Base-by-base conservation (phyloP, 1,140 invertebrate genomes). In the Gryon sp. region DNA sequence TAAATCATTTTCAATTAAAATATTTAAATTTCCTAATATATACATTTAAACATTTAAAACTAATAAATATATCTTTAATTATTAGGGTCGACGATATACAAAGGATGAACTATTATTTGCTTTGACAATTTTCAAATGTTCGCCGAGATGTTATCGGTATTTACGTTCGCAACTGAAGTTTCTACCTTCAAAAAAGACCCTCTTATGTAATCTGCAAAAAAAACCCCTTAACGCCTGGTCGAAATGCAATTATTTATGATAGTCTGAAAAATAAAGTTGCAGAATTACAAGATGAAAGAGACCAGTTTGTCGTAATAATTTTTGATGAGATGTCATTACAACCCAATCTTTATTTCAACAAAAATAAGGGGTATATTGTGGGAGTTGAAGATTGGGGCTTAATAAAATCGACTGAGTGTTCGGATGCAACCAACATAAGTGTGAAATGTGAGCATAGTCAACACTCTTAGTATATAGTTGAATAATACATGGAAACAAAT, bases 351-450 rank as follows among this genome's bases (percentile, higher is more conserved):
- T 52, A 41, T n/a, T 53, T 53, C 6, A 24, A 22, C 16, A 20
- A 53, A 34, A 53, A 12, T 9, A 45, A 30, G n/a, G 62, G 62
- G 1, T 30, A 8, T 8, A 55, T 66, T 11, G 18, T 55, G n/a
- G 62, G 50, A n/a, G 50, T 55, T 0, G 48, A 50, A 45, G 62
- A 66, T 55, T 55, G 26, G 28, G 62, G 59, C n/a, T n/a, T n/a
- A n/a, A n/a, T n/a, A n/a, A n/a, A n/a, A n/a, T n/a, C n/a, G n/a
- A n/a, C n/a, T n/a, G n/a, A n/a, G n/a, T n/a, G n/a, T n/a, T n/a
- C n/a, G n/a, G n/a, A n/a, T n/a, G n/a, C n/a, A n/a, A n/a, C n/a
- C n/a, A n/a, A n/a, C n/a, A n/a, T n/a, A n/a, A n/a, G n/a, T n/a
- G n/a, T n/a, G n/a, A n/a, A n/a, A n/a, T n/a, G n/a, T n/a, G n/a